Conservation (phyloP, 2,888 invertebrate species). For the Brassicogethes aeneus region DNA sequence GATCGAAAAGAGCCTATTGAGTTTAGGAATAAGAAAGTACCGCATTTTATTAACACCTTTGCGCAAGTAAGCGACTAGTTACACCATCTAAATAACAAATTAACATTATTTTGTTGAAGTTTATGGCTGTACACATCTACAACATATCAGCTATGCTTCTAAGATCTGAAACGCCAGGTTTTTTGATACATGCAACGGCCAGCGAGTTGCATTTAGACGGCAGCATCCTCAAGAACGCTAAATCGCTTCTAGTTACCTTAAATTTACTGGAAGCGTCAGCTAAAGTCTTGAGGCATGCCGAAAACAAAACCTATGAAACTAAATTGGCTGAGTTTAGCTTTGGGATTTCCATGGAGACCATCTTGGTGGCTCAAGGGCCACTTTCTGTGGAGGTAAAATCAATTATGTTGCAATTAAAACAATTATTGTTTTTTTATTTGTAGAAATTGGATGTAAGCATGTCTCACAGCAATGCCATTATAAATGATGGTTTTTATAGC, state of each 20-base stretch:
- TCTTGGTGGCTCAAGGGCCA: slow-evolving; percentile 72
- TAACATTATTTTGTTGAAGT: slow-evolving; percentile 47
- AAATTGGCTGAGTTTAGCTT: slow-evolving; percentile 66
- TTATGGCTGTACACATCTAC: slow-evolving; percentile 77
- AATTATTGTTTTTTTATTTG: slow-evolving; percentile 27
- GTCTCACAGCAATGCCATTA: slow-evolving; percentile 47
- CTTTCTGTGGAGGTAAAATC: slow-evolving; percentile 66
- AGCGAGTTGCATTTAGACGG: slow-evolving; percentile 61
- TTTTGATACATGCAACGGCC: slow-evolving; percentile 62
- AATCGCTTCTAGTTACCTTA: slow-evolving; percentile 63
- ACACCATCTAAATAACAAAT: too few species aligned
- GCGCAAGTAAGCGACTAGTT: slow-evolving; percentile 59
- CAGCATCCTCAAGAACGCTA: slow-evolving; percentile 59
- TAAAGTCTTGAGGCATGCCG: slow-evolving; percentile 48
- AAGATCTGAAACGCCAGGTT: slow-evolving; percentile 55
- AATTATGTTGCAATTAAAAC: neutral
- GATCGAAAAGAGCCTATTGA: slow-evolving; percentile 44
- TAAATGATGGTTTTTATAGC: slow-evolving; percentile 51
- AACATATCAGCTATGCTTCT: slow-evolving; percentile 59
- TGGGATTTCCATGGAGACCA: slow-evolving; percentile 65
- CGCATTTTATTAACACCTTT: slow-evolving; percentile 71
- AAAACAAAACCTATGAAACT: slow-evolving; percentile 44
- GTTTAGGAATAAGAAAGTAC: slow-evolving; percentile 67
- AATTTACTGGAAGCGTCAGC: slow-evolving; percentile 58
- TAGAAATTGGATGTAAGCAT: slow-evolving; percentile 59